Base-by-base conservation (phyloP, 2,888 invertebrate genomes). In the Colletes collaris region DNA sequence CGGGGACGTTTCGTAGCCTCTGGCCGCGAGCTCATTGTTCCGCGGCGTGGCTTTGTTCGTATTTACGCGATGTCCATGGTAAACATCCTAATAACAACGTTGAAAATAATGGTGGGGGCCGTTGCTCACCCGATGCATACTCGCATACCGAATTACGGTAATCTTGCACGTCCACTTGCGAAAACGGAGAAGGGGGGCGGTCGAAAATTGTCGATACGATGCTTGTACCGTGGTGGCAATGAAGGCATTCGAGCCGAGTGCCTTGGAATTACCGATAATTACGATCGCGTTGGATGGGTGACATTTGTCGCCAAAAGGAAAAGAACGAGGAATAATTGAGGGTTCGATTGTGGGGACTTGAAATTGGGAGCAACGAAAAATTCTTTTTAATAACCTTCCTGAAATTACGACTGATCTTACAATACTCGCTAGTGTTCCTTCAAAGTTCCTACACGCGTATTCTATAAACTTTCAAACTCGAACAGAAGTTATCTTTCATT, bases 11-110 rank as follows among this genome's bases (percentile, higher is more conserved):
- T 58, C 67, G 64, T 76, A 40, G 68, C 73, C 75, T 65, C 58
- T 50, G 75, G 76, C 60, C 60, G 59, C 70, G 37, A 72, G 76
- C 67, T 84, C 84, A 84, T 87, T 86, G 86, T 84, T 83, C 76
- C 59, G 64, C 56, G 72, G 66, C 62, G 44, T 64, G 55, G 27
- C 62, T 67, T 83, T 66, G 58, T 56, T 77, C 83, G 50, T 70
- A 67, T 77, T 77, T 71, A 78, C 82, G 78, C 72, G 67, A 76
- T 59, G 63, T 65, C 50, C 76, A 7, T 35, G 60, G 68, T 76
- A 83, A 82, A 83, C 68, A 79, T 68, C 68, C 40, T 63, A 74
- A 70, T 67, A 35, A 49, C 35, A 53, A 58, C 65, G 66, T 76
- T 40, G 62, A 50, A 60, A 58, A 72, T 56, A 59, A 71, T n/a